Base-by-base conservation (phyloP, 1,140 invertebrate species). In the Brachionus calyciflorus region DNA sequence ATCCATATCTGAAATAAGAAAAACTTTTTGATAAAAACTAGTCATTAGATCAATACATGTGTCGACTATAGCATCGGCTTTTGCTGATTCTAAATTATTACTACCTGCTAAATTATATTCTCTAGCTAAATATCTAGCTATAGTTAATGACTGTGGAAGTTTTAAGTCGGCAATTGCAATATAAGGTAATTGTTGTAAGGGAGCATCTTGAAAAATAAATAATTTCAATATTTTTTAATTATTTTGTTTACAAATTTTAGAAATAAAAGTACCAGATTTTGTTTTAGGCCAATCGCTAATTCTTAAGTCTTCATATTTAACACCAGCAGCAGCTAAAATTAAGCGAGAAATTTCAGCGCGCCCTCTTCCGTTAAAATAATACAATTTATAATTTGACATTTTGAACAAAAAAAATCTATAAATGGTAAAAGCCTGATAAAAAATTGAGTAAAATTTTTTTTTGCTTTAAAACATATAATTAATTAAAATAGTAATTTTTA, bases 91-190 rank as follows among this genome's bases (percentile, higher is more conserved):
- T 12, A 77, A 30, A 26, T 48, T 77, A 48, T 65, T 51, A 5
- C 24, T 63, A 14, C 76, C 76, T 7, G 41, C 76, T 33, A 77
- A 41, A 46, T 65, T 65, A 12, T 63, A 40, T 24, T 65, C 76
- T 19, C 46, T 63, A 14, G 76, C 76, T 24, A 68, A 14, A 65
- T 63, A 77, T 17, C 76, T 30, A 26, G 53, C 76, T 6, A 77
- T 77, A 3, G 76, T 19, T 2, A 63, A 24, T 3, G 53, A 63
- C 19, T 77, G 76, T 17, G 53, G 57, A 10, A 77, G 53, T 19
- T 46, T 77, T 5, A 63, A n/a, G 17, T 44, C 76, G 80, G 92
- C 89, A 12, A 90, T 84, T 81, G 90, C 90, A 7, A 77, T 40
- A 14, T 51, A 60, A 4, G 76, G 76, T 21, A 77, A n/a, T 75